Conservation (phyloP, 1,140 invertebrate species). For the Brachionus rubens region DNA sequence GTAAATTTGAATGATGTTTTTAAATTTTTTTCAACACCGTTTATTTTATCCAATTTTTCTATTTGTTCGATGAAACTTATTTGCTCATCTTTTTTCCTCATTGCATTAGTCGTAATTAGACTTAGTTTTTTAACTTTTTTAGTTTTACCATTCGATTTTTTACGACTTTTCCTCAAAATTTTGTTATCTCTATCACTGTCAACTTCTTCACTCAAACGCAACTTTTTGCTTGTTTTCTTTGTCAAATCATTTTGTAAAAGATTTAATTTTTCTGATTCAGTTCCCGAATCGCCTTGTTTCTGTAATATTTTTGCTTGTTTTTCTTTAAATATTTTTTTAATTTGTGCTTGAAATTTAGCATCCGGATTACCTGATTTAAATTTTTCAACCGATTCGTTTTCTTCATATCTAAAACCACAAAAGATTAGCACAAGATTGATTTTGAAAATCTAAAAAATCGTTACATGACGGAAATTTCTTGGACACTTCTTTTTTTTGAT, state of each 20-base stretch:
- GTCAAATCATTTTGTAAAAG: background rate
- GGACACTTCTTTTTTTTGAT: slow-evolving; percentile 35
- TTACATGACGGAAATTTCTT: slow-evolving; percentile 34
- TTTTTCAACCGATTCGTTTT: background rate
- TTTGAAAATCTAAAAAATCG: background rate
- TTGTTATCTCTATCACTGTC: background rate
- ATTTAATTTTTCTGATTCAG: background rate
- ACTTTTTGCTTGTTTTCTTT: background rate
- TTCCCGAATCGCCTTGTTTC: background rate
- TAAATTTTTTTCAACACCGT: background rate
- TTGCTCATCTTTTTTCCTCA: background rate
- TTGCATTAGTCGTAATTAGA: background rate
- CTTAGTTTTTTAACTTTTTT: background rate
- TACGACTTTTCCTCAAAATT: background rate
- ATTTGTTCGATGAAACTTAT: slow-evolving; percentile 15
- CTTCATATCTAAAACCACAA: background rate
- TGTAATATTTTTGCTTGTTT: slow-evolving; percentile 6
- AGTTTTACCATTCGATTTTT: background rate
- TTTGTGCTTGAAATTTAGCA: background rate
- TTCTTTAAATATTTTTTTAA: slow-evolving; percentile 28
- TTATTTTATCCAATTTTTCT: background rate
- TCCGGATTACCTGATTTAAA: background rate
- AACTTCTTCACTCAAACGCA: background rate
- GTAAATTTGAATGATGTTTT: slow-evolving; percentile 30
- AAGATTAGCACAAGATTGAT: background rate